Conservation (phyloP, 2,888 invertebrate genomes). For the Schizaphis graminum region DNA sequence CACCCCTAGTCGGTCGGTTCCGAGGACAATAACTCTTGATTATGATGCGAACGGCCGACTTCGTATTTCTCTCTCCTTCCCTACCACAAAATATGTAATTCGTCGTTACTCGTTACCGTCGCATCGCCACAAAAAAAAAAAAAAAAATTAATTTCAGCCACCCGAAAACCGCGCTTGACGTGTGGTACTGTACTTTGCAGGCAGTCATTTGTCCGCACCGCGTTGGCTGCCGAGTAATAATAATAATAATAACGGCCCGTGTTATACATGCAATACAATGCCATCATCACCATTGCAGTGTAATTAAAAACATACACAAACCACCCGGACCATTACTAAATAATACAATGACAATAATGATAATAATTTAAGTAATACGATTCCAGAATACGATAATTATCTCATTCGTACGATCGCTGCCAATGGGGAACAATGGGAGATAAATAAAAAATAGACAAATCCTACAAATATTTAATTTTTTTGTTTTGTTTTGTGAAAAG, state of each 20-base stretch:
- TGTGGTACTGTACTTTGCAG: background rate
- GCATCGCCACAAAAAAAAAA: background rate
- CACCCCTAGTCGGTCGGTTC: background rate
- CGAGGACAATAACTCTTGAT: constrained; percentile 23
- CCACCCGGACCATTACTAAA: background rate
- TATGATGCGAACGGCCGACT: background rate
- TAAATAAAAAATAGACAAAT: background rate
- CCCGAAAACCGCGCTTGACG: background rate
- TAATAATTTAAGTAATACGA: background rate
- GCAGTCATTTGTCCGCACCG: background rate
- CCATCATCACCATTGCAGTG: background rate
- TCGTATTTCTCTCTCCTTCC: background rate
- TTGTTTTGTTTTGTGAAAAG: background rate
- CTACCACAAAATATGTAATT: background rate
- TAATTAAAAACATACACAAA: constrained; percentile 40
- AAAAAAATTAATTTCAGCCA: background rate
- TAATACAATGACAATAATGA: background rate
- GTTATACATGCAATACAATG: background rate
- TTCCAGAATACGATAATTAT: background rate
- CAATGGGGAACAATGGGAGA: background rate
- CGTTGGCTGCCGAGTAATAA: background rate
- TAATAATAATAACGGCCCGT: constrained; percentile 15
- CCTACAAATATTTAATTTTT: background rate
- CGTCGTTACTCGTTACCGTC: background rate
- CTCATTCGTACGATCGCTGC: background rate